Conservation (phyloP, 2,888 invertebrate species). For the Cylindroiulus punctatus region DNA sequence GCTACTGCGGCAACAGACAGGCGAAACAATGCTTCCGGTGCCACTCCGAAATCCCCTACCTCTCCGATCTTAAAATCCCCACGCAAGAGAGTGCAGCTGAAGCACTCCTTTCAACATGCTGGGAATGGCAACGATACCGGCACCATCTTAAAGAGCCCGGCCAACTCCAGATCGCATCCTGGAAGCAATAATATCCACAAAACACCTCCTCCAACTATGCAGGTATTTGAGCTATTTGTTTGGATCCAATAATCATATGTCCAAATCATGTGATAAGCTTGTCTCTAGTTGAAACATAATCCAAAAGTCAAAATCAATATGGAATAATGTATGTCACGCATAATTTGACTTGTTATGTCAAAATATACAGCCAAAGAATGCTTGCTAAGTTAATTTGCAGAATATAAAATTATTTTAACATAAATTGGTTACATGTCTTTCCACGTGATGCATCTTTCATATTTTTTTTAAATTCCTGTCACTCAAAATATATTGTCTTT, state of each 20-base stretch:
- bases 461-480: too few species aligned
- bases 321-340: background rate
- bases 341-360: too few species aligned
- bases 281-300: background rate
- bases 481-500: too few species aligned
- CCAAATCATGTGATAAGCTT: background rate
- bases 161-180: background rate
- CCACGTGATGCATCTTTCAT: too few species aligned
- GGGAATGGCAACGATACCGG: constrained; percentile 40
- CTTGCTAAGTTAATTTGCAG: too few species aligned
- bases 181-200: constrained; percentile 39
- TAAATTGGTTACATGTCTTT: too few species aligned
- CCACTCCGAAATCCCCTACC: constrained; percentile 54
- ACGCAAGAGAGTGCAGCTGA: background rate
- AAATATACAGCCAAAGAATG: too few species aligned
- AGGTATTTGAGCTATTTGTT: constrained; percentile 30
- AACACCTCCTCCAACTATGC: constrained; percentile 17
- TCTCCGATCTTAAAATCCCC: constrained; percentile 48
- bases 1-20: constrained; percentile 51
- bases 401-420: too few species aligned
- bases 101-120: constrained; percentile 7
- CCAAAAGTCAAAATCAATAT: background rate
- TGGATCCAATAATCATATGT: background rate
- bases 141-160: constrained; percentile 51
- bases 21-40: constrained; percentile 40